Evolutionary conservation across 2,888 invertebrate species (phyloP).

Genomic region (Caenorhabditis macrosperma): DNA sequence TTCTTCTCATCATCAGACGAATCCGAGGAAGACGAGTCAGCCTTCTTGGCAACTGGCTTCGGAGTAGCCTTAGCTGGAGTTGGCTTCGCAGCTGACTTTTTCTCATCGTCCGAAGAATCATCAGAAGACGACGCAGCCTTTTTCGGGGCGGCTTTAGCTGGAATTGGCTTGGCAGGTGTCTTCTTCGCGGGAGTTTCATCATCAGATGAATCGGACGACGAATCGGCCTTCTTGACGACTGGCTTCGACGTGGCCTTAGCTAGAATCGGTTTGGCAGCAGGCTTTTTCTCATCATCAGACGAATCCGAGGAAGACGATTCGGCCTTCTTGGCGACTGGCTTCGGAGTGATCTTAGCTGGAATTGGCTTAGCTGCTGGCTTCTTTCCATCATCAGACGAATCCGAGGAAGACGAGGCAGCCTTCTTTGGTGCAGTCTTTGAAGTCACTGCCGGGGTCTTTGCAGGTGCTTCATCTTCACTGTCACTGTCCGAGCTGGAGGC

Average conservation of each 20-base stretch:
- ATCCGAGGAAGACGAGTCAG: slow-evolving; percentile 44
- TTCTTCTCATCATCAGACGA: slow-evolving; percentile 65
- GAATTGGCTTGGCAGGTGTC: slow-evolving; percentile 4
- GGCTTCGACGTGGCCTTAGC: slow-evolving; percentile 29
- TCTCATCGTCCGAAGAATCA: slow-evolving; percentile 52
- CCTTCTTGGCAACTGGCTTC: slow-evolving; percentile 53
- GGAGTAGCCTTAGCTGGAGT: slow-evolving; percentile 47
- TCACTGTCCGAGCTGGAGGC: slow-evolving; percentile 43
- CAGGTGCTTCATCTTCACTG: slow-evolving; percentile 39
- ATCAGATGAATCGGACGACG: slow-evolving; percentile 44
- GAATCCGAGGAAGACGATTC: slow-evolving; percentile 17
- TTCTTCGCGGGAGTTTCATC: slow-evolving; percentile 55
- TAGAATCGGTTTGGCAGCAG: slow-evolving; percentile 20
- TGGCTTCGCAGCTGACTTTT: slow-evolving; percentile 38
- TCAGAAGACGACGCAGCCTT: slow-evolving; percentile 38
- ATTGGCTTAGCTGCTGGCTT: slow-evolving; percentile 31
- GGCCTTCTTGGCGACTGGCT: slow-evolving; percentile 34
- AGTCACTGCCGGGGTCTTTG: slow-evolving; percentile 21
- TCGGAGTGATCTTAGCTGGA: slow-evolving; percentile 13
- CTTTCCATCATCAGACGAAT: slow-evolving; percentile 43
- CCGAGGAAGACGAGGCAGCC: slow-evolving; percentile 5
- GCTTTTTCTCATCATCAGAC: slow-evolving; percentile 48
- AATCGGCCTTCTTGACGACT: slow-evolving; percentile 40
- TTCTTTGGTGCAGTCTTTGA: slow-evolving; percentile 38
- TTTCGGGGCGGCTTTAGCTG: slow-evolving; percentile 31